These are phyloP conservation scores for Phalloptychus januarius DNA, from an alignment of 2,797 vertebrate genomes.

Conservation along the genomic window DNA sequence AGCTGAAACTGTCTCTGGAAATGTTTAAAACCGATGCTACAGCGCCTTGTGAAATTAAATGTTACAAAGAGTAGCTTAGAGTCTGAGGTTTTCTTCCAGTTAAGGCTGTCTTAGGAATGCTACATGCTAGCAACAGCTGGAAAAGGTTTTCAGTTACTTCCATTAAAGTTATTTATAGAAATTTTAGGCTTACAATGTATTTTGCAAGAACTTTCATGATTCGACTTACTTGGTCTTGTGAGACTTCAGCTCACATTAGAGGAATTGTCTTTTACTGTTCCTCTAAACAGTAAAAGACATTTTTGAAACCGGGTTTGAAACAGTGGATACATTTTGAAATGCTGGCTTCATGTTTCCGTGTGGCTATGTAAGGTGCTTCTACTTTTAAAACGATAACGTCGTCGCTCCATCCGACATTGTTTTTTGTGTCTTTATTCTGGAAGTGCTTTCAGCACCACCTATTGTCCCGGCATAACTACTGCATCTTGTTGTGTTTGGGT, in stretches of 20 bases:
- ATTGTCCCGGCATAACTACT: no score
- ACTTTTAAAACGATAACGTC: not conserved
- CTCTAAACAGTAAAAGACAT: no score
- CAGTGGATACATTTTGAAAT: no score
- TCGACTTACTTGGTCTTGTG: not conserved
- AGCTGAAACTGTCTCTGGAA: not conserved
- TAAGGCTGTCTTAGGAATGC: not conserved
- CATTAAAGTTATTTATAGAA: not conserved
- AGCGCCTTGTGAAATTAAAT: not conserved
- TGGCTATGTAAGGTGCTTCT: not conserved
- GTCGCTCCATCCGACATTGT: no score
- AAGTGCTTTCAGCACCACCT: no score
- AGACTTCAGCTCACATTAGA: not conserved
- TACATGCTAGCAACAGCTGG: not conserved
- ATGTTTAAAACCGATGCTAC: not conserved
- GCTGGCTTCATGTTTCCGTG: no score
- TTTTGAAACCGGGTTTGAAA: not conserved
- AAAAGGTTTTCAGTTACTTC: not conserved
- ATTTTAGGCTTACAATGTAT: not conserved
- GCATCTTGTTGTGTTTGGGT: not conserved
- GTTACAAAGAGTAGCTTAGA: not conserved
- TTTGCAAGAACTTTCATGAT: not conserved
- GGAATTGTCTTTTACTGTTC: no score
- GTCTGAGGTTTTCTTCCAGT: not conserved
- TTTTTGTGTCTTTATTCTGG: no score